A percentile compares a stretch with the other conserved stretches of the same genome.
These are phyloP conservation scores for Colletes collaris DNA, from an alignment of 2,888 invertebrate genomes.

Conservation along the genomic window DNA sequence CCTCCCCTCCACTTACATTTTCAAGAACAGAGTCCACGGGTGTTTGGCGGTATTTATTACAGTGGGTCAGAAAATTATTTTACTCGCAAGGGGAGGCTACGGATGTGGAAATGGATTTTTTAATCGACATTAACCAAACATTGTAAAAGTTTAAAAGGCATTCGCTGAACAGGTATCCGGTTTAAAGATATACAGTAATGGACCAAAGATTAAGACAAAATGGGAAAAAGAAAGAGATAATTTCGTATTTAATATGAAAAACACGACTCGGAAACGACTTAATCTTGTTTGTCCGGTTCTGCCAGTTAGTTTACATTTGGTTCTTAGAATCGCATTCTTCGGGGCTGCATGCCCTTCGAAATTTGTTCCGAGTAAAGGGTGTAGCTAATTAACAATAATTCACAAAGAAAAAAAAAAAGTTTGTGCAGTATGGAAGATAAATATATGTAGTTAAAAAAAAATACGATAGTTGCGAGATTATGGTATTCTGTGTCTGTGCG, in stretches of 20 bases:
- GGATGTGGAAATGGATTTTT: no score
- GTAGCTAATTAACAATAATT: no score
- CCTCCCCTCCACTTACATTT: slow-evolving; percentile 14
- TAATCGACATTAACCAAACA: no score
- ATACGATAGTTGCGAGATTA: neutral
- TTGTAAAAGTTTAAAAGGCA: no score
- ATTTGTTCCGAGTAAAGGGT: neutral
- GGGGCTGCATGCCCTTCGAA: slow-evolving; percentile 2
- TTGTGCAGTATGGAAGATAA: neutral
- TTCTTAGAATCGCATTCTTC: slow-evolving; percentile 33
- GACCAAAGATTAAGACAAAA: no score
- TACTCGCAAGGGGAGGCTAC: no score
- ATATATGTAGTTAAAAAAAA: neutral
- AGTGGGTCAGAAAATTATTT: no score
- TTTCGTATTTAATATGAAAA: no score
- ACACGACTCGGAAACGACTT: slow-evolving; percentile 15
- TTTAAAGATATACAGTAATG: no score
- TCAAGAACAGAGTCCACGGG: slow-evolving; percentile 57
- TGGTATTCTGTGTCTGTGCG: neutral
- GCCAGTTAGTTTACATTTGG: slow-evolving; percentile 15
- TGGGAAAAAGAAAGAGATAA: neutral
- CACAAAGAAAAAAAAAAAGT: no score
- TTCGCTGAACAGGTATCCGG: no score
- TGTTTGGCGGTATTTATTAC: no score
- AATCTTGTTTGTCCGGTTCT: slow-evolving; percentile 56